Percentiles rank a stretch among this genome's conserved stretches.
phyloP scores from a whole-genome alignment of 1,140 invertebrate genomes.

The Ganaspis sp. region DNA sequence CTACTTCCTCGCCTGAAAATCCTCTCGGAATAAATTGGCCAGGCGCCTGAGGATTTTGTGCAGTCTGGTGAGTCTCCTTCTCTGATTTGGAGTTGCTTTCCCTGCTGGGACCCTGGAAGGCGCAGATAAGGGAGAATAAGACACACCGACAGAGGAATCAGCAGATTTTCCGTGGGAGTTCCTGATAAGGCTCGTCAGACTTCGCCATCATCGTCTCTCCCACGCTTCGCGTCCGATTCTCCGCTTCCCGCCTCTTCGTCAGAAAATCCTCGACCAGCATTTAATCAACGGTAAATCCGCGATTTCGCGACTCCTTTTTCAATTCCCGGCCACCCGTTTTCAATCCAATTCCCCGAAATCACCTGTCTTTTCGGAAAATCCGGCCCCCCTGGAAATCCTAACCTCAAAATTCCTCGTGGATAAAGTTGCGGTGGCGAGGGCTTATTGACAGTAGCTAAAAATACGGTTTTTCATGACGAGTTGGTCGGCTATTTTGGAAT shows the following conservation, averaged over 20 bases:
- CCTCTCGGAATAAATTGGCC: background rate
- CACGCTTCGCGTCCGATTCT: background rate
- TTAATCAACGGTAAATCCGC: background rate
- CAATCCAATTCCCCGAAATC: background rate
- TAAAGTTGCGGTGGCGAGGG: background rate
- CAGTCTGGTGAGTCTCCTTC: background rate
- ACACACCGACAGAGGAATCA: background rate
- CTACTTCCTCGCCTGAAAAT: background rate
- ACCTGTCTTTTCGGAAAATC: background rate
- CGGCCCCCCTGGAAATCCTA: background rate
- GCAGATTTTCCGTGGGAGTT: background rate
- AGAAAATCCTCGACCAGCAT: background rate
- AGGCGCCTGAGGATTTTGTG: background rate
- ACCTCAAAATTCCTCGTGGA: constrained; percentile 26
- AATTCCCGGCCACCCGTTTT: background rate
- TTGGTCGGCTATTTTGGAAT: background rate
- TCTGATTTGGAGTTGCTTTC: background rate
- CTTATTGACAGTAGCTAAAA: constrained; percentile 22
- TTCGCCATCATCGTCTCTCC: background rate
- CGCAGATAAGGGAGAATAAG: background rate
- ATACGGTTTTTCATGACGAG: constrained; percentile 1
- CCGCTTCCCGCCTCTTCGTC: background rate
- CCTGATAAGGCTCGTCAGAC: constrained; percentile 5
- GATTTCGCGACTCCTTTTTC: background rate
- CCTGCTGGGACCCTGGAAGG: background rate